phyloP scores from a whole-genome alignment of 2,113 vertebrate species.

The Meles meles region DNA sequence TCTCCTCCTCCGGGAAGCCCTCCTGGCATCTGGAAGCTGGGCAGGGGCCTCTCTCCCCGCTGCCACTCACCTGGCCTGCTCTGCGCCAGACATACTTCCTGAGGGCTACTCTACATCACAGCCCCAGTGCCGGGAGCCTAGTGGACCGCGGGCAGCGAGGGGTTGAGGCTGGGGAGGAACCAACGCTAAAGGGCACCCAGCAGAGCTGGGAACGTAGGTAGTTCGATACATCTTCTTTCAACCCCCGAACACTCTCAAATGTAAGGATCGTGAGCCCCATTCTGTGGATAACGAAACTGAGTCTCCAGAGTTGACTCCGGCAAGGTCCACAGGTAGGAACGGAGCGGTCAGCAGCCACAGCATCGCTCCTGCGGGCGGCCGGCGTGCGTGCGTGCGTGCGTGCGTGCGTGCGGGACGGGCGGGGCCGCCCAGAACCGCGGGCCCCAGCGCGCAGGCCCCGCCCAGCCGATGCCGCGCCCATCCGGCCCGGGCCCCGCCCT shows the following conservation, averaged over 20 bases:
- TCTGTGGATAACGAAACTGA: neutral
- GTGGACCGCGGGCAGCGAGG: neutral
- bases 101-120: neutral
- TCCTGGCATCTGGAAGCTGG: neutral
- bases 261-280: neutral
- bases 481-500: no score
- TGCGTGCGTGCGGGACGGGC: no score
- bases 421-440: no score
- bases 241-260: neutral
- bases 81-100: neutral
- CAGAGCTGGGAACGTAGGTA: neutral
- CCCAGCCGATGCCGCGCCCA: no score
- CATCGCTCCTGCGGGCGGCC: fast-evolving
- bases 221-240: neutral
- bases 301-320: neutral
- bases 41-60: neutral
- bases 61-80: neutral
- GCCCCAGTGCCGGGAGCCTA: neutral
- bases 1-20: neutral
- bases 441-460: neutral
- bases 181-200: neutral
- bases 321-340: neutral
- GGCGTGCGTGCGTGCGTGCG: no score
- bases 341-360: neutral
- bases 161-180: neutral